A percentile compares a stretch with the other conserved stretches of the same genome.
Evolutionary conservation across 1,140 invertebrate genomes (phyloP).

Genomic region (Brachionus angularis): DNA sequence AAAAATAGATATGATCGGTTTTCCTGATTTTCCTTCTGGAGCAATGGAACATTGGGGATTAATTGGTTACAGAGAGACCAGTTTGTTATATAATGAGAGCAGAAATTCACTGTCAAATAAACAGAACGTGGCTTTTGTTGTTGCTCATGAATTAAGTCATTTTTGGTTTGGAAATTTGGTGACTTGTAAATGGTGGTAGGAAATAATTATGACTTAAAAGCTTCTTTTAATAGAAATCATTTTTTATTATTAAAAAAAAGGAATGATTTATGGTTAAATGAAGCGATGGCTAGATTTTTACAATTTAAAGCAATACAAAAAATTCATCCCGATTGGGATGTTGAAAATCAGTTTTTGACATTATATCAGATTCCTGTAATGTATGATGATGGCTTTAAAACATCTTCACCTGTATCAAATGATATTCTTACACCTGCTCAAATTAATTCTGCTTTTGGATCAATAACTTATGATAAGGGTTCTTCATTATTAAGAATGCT

Average conservation of each 20-base stretch:
- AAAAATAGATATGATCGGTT: constrained; percentile 25
- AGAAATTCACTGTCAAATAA: constrained; percentile 69
- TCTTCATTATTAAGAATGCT: constrained; percentile 20
- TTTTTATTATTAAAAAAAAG: no score
- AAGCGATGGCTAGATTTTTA: constrained; percentile 53
- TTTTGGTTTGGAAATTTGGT: constrained; percentile 47
- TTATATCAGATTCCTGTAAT: constrained; percentile 29
- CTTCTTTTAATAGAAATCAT: no score
- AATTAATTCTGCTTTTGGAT: constrained; percentile 32
- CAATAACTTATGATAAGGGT: constrained; percentile 40
- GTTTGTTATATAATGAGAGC: constrained; percentile 67
- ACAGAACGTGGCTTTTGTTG: constrained; percentile 78
- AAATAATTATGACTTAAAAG: no score
- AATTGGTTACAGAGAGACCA: constrained; percentile 54
- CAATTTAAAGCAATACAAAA: constrained; percentile 54
- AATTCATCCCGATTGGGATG: constrained; percentile 72
- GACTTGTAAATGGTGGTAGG: constrained; percentile 48
- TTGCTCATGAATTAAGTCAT: constrained; percentile 79
- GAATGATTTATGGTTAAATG: constrained; percentile 54
- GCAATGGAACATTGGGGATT: constrained; percentile 81
- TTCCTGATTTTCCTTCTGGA: constrained; percentile 41
- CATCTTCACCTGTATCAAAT: constrained; percentile 17
- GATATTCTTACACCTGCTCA: constrained; percentile 22
- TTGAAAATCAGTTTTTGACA: constrained; percentile 29
- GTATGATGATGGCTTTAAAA: constrained; percentile 27